Evolutionary conservation across 2,113 vertebrate genomes (phyloP).

Genomic region (Leucopternis melanops): DNA sequence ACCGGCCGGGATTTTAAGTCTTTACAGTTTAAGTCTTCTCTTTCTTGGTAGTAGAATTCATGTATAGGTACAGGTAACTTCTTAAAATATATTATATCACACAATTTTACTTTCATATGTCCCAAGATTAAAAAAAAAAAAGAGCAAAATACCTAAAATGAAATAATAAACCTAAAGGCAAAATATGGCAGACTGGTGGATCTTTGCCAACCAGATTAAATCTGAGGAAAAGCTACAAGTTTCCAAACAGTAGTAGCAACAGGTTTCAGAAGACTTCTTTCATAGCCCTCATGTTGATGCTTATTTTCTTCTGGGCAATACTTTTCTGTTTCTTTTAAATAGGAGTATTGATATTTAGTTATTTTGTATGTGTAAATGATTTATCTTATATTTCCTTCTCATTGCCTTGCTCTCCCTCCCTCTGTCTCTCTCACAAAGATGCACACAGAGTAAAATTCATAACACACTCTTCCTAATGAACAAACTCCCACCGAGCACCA

Average conservation of each 20-base stretch:
- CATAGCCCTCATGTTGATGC: neutral
- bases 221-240: neutral
- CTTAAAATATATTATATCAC: neutral
- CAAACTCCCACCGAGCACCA: slow-evolving; percentile 53
- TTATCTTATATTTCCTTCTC: neutral
- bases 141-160: neutral
- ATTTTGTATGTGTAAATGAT: slow-evolving; percentile 3
- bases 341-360: neutral
- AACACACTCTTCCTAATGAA: slow-evolving; percentile 45
- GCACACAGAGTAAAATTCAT: slow-evolving; percentile 50
- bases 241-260: neutral
- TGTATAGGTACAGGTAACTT: neutral
- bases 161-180: neutral
- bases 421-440: neutral
- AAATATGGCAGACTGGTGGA: neutral
- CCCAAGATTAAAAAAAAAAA: neutral
- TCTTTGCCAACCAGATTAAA: neutral
- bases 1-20: rapidly evolving
- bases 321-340: neutral
- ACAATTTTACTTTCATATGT: neutral
- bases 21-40: neutral
- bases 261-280: neutral
- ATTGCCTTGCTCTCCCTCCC: neutral
- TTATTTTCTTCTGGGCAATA: neutral
- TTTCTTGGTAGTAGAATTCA: neutral